These are phyloP conservation scores for Saxicola maurus DNA, from an alignment of 2,797 vertebrate species.

Conservation along the genomic window DNA sequence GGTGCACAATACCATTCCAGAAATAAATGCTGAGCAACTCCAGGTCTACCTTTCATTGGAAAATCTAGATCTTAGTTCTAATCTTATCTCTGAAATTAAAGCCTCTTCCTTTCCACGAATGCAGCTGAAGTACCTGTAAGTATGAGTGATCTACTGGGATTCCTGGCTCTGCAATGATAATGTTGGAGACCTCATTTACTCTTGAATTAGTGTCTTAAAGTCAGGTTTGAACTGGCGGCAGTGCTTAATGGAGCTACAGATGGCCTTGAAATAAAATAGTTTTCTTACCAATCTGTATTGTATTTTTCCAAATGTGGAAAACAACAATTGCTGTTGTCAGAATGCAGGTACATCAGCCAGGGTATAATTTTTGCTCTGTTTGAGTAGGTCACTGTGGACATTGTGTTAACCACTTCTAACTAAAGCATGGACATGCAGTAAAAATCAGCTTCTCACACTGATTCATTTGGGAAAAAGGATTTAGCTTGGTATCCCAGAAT, in stretches of 20 bases:
- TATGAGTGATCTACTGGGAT: neutral
- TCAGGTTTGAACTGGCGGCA: neutral
- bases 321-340: neutral
- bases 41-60: constrained; percentile 86
- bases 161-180: neutral
- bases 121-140: constrained; percentile 93
- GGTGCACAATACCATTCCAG: constrained; percentile 88
- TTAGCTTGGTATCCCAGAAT: neutral
- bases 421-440: neutral
- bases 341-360: neutral
- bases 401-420: neutral
- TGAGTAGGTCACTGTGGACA: neutral
- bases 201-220: neutral
- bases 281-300: neutral
- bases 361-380: neutral
- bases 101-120: constrained; percentile 88
- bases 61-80: constrained; percentile 91
- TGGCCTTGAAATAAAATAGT: neutral
- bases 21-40: constrained; percentile 83
- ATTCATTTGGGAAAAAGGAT: neutral
- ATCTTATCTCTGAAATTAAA: constrained; percentile 89
- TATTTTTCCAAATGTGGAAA: neutral
- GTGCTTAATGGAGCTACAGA: neutral
- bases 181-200: neutral
- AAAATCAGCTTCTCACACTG: neutral